Evolutionary conservation across 2,113 vertebrate genomes (phyloP), one percentile per base, ranked within the genome.

Genomic region (Nanorana parkeri): DNA sequence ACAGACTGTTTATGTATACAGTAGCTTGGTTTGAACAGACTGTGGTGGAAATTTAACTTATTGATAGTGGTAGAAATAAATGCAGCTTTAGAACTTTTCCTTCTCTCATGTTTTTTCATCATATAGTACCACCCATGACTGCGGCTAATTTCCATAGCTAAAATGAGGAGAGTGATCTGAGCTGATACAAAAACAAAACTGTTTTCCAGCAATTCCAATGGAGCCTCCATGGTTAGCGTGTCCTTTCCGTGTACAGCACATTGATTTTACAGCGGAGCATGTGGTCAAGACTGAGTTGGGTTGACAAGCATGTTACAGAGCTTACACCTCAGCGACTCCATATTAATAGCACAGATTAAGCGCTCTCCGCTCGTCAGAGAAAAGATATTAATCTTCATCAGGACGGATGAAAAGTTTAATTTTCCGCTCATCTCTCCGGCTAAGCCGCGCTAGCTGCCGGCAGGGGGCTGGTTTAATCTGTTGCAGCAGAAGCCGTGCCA

Each of bases 371-470:
- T 88, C 85, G 74, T 85, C 86, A 86, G 83, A 88, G 86, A 87
- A 74, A 85, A 89, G 76, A 85, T 88, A 89, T 89, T 90, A 88
- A 91, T 90, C 91, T 92, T 90, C 83, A 89, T 89, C 86, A 89
- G 83, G 20, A 77, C 84, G 84, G 87, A 79, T 83, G 83, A 92
- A 84, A 87, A 91, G 84, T 89, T 89, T 85, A 74, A 83, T 86
- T 89, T 88, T 88, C 86, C 0, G 71, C 80, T 75, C 80, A 82
- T 82, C 80, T 82, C 71, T 75, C 80, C 51, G 60, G 80, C 61
- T 82, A 66, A 75, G 69, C 71, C 51, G 52, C 21, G 28, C 41
- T 66, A 65, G 79, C 79, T 81, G 79, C 55, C 60, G 61, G 61
- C 71, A 58, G 80, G 80, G 75, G 80, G 60, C 71, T 28, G 80